Conservation (phyloP, 2,888 invertebrate species). For the Drosophila mercatorum region DNA sequence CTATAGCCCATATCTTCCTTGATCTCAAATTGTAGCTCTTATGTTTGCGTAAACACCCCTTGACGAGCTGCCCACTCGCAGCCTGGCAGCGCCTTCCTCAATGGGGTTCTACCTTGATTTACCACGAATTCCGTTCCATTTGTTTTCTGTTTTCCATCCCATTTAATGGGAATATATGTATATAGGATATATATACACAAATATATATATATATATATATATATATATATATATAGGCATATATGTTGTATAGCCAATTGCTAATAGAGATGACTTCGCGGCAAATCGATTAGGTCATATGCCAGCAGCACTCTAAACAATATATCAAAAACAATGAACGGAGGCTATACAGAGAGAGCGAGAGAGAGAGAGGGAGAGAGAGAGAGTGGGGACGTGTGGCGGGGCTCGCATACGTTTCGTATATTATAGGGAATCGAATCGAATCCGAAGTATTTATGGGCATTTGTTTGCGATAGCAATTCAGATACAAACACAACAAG, state of each 20-base stretch:
- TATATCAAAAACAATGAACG: conserved; percentile 55
- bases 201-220: not conserved
- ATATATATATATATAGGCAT: not conserved
- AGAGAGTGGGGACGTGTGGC: not conserved
- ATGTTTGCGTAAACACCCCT: not conserved
- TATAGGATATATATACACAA: not conserved
- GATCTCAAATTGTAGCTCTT: not conserved
- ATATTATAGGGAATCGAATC: conserved; percentile 46
- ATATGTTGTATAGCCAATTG: conserved; percentile 20
- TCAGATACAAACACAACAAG: conserved; percentile 47
- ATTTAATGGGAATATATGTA: conserved; percentile 40
- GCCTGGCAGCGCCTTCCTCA: not conserved
- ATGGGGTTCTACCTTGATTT: conserved; percentile 14
- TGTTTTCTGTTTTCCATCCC: conserved; percentile 19
- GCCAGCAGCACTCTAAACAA: conserved; percentile 63
- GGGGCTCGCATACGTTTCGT: conserved; percentile 20
- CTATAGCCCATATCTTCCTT: not conserved
- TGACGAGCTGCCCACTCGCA: not conserved
- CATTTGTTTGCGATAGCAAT: conserved; percentile 59
- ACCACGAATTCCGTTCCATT: conserved; percentile 22
- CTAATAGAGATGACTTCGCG: conserved; percentile 59
- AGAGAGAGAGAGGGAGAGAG: not conserved
- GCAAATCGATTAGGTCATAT: conserved; percentile 65
- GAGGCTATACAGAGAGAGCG: not conserved
- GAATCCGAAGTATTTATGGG: conserved; percentile 52